phyloP scores from a whole-genome alignment of 1,140 invertebrate species.

The Drosophila albomicans region DNA sequence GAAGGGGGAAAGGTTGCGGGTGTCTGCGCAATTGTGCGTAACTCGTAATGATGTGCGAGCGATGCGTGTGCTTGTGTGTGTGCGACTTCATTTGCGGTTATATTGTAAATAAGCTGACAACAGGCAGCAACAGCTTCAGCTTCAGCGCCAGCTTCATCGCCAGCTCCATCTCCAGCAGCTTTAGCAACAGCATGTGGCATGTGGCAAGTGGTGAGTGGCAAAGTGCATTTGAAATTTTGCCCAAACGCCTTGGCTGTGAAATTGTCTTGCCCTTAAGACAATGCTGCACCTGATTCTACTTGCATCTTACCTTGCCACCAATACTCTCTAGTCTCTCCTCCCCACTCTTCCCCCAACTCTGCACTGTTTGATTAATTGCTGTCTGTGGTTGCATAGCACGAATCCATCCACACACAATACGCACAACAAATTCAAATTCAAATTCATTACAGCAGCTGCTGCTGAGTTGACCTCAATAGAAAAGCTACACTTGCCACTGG shows the following conservation, averaged over 20 bases:
- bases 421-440: constrained; percentile 35
- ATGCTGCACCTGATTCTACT: too few relatives aligned
- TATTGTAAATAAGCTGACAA: constrained; percentile 50
- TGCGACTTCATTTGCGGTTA: constrained; percentile 71
- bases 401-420: constrained; percentile 1
- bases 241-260: background rate
- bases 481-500: background rate
- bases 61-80: constrained; percentile 31
- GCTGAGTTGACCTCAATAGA: constrained; percentile 12
- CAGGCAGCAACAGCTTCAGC: background rate
- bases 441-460: constrained; percentile 7
- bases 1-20: background rate
- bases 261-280: background rate
- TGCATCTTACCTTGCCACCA: background rate
- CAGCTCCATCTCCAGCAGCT: background rate
- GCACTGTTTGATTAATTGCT: constrained; percentile 59
- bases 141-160: background rate
- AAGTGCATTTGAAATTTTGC: constrained; percentile 36
- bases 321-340: background rate
- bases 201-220: constrained; percentile 13
- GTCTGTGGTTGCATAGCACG: constrained; percentile 35
- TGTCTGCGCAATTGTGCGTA: constrained; percentile 79
- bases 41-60: constrained; percentile 41
- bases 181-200: constrained; percentile 3
- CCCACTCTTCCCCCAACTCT: background rate